Conservation (phyloP, 2,113 vertebrate species). For the Otis tarda region DNA sequence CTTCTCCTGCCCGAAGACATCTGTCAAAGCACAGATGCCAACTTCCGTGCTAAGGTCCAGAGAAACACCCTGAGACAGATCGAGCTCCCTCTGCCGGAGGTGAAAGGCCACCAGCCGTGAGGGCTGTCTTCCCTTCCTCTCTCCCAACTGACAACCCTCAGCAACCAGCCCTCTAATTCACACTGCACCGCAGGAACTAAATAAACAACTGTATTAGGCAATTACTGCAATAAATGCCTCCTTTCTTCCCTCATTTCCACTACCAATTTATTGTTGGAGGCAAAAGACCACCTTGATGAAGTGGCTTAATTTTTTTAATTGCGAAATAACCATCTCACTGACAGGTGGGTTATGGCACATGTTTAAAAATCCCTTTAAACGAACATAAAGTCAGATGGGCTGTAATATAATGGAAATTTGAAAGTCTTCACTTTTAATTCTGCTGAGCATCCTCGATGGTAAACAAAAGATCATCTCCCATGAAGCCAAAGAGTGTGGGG, state of each 20-base stretch:
- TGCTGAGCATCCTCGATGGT: not conserved
- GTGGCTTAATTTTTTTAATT: slow-evolving; percentile 16
- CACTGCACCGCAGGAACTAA: not conserved
- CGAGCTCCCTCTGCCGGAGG: not conserved
- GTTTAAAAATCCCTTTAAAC: slow-evolving; percentile 14
- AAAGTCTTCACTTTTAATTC: not conserved
- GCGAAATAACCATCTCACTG: not conserved
- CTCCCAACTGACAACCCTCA: not conserved
- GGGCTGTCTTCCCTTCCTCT: not conserved
- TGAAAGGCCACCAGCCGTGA: not conserved
- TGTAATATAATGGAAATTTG: slow-evolving; percentile 5
- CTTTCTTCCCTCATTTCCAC: slow-evolving; percentile 6
- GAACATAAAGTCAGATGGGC: not conserved
- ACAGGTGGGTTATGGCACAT: not conserved
- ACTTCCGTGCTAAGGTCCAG: not conserved
- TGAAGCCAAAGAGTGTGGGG: not conserved
- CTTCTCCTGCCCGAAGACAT: not conserved
- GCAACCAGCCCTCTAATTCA: not conserved
- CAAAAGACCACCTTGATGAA: slow-evolving; percentile 6
- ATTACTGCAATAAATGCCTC: slow-evolving; percentile 30
- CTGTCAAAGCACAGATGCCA: not conserved
- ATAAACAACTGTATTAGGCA: slow-evolving; percentile 41
- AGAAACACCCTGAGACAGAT: not conserved
- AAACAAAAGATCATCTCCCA: not conserved
- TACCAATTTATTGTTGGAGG: not conserved